A percentile compares a stretch with the other conserved stretches of the same genome.
phyloP scores from a whole-genome alignment of 2,113 vertebrate genomes.

The Penelope pileata region DNA sequence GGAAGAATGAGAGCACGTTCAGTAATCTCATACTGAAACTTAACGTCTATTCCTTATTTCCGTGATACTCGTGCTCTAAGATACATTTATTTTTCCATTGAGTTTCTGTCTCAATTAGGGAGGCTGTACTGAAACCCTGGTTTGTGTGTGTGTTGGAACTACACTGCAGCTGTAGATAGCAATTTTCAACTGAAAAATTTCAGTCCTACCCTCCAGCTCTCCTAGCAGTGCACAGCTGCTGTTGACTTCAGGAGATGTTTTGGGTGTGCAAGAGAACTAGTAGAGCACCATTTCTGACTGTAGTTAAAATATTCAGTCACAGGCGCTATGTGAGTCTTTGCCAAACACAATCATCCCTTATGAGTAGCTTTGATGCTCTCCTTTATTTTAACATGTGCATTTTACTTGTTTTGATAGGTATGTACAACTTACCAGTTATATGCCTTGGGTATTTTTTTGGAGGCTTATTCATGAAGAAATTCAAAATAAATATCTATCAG shows the following conservation, averaged over 20 bases:
- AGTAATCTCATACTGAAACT: not conserved
- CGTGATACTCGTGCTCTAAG: not conserved
- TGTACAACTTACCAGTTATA: conserved; percentile 89
- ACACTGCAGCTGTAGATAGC: not conserved
- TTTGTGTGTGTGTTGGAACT: not conserved
- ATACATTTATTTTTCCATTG: not conserved
- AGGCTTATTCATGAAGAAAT: conserved; percentile 91
- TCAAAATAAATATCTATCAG: conserved; percentile 86
- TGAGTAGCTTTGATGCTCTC: not conserved
- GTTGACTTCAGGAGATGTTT: not conserved
- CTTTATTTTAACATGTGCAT: conserved; percentile 33
- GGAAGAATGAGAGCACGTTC: not conserved
- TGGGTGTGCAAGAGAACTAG: not conserved
- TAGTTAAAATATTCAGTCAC: not conserved
- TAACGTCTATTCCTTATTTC: not conserved
- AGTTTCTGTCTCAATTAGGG: not conserved
- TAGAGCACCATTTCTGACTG: not conserved
- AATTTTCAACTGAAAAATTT: not conserved
- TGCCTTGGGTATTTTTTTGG: conserved; percentile 90
- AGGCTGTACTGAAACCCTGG: not conserved
- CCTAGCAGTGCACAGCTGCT: not conserved
- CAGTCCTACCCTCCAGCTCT: not conserved
- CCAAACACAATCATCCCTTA: not conserved
- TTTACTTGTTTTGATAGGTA: conserved; percentile 76
- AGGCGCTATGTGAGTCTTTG: not conserved